Conservation (phyloP, 1,140 invertebrate species). For the Drosophila mayri region DNA sequence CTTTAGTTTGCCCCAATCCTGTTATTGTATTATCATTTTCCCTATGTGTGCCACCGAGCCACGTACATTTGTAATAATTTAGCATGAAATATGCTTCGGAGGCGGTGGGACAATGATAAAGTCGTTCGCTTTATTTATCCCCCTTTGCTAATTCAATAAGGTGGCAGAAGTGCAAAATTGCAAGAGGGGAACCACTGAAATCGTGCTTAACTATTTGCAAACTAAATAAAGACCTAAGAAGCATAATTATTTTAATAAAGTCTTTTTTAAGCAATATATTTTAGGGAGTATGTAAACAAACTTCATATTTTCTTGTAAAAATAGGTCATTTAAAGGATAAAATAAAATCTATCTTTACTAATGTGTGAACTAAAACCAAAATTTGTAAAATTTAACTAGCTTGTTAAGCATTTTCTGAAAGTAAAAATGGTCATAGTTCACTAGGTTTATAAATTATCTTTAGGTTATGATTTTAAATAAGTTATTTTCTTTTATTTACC, state of each 20-base stretch:
- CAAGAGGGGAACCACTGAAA: background rate
- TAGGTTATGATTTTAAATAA: background rate
- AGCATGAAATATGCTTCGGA: conserved; percentile 68
- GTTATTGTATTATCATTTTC: conserved; percentile 73
- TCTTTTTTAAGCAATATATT: background rate
- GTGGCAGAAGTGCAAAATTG: conserved; percentile 22
- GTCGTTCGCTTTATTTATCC: conserved; percentile 41
- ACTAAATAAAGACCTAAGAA: background rate
- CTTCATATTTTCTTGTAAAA: too few relatives aligned
- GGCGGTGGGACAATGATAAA: conserved; percentile 42
- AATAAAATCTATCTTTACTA: too few relatives aligned
- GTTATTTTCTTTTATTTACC: background rate
- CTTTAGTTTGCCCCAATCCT: conserved; percentile 53
- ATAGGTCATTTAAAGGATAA: too few relatives aligned
- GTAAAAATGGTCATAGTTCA: too few relatives aligned
- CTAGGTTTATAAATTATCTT: background rate
- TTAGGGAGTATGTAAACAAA: too few relatives aligned
- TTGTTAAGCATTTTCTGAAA: background rate
- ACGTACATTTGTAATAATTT: conserved; percentile 75
- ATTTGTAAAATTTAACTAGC: background rate
- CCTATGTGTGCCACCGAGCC: conserved; percentile 50
- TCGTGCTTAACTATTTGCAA: conserved; percentile 12
- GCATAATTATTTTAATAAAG: background rate
- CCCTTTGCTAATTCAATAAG: conserved; percentile 45
- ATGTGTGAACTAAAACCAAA: background rate